Evolutionary conservation across 2,888 invertebrate genomes (phyloP).

Genomic region (Callinectes sapidus): DNA sequence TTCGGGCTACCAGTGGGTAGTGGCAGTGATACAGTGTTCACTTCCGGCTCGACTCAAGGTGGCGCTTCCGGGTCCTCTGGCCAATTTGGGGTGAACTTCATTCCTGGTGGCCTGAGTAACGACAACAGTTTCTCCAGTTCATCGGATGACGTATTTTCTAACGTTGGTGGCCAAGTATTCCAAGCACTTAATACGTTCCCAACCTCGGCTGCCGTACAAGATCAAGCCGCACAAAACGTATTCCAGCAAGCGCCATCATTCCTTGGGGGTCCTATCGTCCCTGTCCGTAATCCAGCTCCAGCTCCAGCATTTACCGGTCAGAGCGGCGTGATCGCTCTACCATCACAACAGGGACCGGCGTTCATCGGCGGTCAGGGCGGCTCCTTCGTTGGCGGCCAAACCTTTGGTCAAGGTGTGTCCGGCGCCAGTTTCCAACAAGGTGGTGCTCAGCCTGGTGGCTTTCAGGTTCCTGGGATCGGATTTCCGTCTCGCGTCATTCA

Average conservation of each 20-base stretch:
- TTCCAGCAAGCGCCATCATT: background rate
- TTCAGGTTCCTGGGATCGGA: background rate
- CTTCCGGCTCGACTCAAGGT: too few relatives aligned
- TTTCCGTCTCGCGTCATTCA: background rate
- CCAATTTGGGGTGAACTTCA: background rate
- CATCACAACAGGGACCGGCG: background rate
- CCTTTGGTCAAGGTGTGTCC: background rate
- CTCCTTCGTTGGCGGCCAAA: background rate
- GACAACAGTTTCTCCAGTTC: background rate
- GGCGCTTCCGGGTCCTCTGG: background rate
- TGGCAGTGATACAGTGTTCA: background rate
- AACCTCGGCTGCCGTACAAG: background rate
- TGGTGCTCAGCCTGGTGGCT: background rate
- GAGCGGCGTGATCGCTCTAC: background rate
- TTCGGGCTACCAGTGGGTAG: background rate
- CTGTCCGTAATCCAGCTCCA: too few relatives aligned
- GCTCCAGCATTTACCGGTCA: too few relatives aligned
- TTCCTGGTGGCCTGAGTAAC: too few relatives aligned
- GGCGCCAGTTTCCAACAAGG: background rate
- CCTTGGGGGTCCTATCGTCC: too few relatives aligned
- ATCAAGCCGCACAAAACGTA: background rate
- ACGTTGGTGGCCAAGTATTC: background rate
- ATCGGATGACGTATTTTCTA: background rate
- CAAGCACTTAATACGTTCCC: background rate
- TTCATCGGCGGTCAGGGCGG: background rate